Evolutionary conservation across 1,140 invertebrate genomes (phyloP).

Genomic region (Drosophila repleta): DNA sequence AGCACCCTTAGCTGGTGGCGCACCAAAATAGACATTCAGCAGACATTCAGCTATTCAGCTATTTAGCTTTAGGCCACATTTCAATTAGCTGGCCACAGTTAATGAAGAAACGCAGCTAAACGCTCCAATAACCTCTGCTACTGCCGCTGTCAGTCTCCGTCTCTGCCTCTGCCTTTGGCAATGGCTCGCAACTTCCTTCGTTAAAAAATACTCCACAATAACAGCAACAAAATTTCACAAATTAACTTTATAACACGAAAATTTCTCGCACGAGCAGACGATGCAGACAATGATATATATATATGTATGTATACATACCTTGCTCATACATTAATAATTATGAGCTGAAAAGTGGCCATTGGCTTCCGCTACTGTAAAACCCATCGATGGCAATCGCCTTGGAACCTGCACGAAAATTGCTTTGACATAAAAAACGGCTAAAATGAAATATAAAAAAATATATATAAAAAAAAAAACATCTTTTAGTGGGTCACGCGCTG

Average conservation of each 20-base stretch:
- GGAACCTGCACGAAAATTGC: conserved; percentile 71
- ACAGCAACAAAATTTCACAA: conserved; percentile 71
- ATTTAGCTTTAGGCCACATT: conserved; percentile 15
- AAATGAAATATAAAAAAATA: conserved; percentile 28
- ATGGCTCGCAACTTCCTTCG: conserved; percentile 46
- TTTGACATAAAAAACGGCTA: conserved; percentile 65
- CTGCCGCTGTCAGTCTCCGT: conserved; percentile 7
- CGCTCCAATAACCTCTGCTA: conserved; percentile 77
- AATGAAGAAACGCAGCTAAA: conserved; percentile 71
- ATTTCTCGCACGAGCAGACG: conserved; percentile 63
- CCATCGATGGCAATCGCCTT: conserved; percentile 26
- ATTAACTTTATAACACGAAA: conserved; percentile 82
- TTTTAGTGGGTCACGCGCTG: conserved; percentile 78
- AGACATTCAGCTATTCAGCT: background rate
- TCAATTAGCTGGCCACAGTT: conserved; percentile 74
- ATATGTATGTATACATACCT: conserved; percentile 6
- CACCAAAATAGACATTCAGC: background rate
- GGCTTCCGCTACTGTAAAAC: conserved; percentile 58
- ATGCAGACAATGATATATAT: conserved; percentile 30
- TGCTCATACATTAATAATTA: conserved; percentile 67
- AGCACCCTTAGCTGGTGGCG: background rate
- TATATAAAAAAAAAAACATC: conserved; percentile 21
- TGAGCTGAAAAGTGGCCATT: conserved; percentile 70
- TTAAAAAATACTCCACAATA: conserved; percentile 75
- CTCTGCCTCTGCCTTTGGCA: conserved; percentile 57